phyloP scores from a whole-genome alignment of 2,113 vertebrate genomes.

The Machaerirhynchus nigripectus region DNA sequence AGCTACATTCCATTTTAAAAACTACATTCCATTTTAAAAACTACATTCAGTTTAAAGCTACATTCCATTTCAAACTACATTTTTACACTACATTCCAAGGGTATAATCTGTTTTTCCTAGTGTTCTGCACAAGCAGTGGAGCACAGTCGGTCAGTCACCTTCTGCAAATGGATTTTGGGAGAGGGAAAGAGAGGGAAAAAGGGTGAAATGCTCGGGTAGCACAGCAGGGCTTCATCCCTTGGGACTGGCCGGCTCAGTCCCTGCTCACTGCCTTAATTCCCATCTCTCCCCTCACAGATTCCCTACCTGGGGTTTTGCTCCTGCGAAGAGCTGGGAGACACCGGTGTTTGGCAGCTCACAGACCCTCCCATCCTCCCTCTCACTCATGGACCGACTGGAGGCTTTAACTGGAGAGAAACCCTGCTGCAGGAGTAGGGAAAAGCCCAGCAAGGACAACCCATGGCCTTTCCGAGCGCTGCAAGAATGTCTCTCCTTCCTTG shows the following conservation, averaged over 20 bases:
- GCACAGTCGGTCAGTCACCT: no score
- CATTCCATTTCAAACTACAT: neutral
- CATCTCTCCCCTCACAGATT: constrained; percentile 76
- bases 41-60: neutral
- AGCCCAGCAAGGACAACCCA: neutral
- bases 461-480: neutral
- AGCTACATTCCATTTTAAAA: neutral
- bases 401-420: constrained; percentile 98
- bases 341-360: constrained; percentile 94
- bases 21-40: neutral
- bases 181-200: neutral
- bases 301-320: constrained; percentile 97
- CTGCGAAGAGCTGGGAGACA: constrained; percentile 93
- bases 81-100: neutral
- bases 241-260: neutral
- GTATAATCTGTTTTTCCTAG: neutral
- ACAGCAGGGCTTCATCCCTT: neutral
- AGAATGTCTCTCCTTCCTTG: constrained; percentile 3
- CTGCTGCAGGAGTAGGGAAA: constrained; percentile 82
- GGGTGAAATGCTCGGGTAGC: neutral
- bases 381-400: constrained; percentile 95
- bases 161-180: neutral
- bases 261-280: neutral
- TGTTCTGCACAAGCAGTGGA: neutral
- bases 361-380: constrained; percentile 96